A percentile compares a stretch with the other conserved stretches of the same genome.
These are phyloP conservation scores for Aleadryas rufinucha DNA, from an alignment of 2,113 vertebrate genomes.

Conservation along the genomic window DNA sequence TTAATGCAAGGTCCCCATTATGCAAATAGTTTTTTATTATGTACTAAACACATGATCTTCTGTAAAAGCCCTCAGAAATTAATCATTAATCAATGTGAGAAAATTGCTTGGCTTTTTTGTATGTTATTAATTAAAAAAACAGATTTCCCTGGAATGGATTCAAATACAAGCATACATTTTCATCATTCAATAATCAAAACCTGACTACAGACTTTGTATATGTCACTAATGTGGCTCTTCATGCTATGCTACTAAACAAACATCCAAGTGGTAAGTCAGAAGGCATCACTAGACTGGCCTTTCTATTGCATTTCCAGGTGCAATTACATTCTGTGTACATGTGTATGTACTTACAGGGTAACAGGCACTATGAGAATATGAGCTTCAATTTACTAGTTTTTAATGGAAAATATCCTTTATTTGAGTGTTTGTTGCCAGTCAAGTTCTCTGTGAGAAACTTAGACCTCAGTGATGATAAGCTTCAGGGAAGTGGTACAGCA, in stretches of 20 bases:
- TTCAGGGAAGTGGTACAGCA: conserved; percentile 31
- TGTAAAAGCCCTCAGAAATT: background rate
- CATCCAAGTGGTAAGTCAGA: background rate
- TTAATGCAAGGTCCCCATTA: background rate
- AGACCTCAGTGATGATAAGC: conserved; percentile 32
- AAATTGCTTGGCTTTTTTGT: background rate
- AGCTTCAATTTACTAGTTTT: background rate
- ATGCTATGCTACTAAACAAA: background rate
- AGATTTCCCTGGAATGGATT: background rate
- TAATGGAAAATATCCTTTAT: background rate
- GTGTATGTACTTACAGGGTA: background rate
- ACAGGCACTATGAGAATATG: background rate
- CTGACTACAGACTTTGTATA: background rate
- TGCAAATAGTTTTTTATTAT: background rate
- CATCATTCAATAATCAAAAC: background rate
- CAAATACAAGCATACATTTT: background rate
- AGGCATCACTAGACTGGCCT: background rate
- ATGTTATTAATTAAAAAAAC: background rate
- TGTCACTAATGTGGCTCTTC: background rate
- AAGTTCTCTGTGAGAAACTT: conserved; percentile 5
- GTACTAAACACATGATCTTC: background rate
- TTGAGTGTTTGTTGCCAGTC: background rate
- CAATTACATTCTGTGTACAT: background rate
- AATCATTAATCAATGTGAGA: background rate
- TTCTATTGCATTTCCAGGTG: background rate